Percentiles rank a stretch among this genome's conserved stretches.
Evolutionary conservation across 1,140 invertebrate species (phyloP).

Genomic region (Calephelis virginiensis): DNA sequence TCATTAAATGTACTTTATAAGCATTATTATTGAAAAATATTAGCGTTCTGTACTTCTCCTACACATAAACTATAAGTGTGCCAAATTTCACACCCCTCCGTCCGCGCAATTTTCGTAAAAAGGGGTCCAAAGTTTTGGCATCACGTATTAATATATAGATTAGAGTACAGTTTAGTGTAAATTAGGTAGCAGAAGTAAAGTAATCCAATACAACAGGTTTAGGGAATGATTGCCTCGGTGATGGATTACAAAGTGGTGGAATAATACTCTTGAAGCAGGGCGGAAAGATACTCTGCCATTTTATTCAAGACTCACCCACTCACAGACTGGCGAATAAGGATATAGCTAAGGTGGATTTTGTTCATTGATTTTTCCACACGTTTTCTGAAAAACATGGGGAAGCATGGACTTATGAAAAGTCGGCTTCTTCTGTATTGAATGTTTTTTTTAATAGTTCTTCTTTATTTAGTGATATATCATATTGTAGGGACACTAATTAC

Average conservation of each 20-base stretch:
- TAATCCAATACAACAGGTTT: slow-evolving; percentile 39
- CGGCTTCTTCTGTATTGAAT: no score
- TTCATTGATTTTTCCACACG: slow-evolving; percentile 16
- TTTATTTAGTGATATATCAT: no score
- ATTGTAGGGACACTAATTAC: not conserved
- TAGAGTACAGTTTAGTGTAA: not conserved
- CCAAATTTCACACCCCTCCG: no score
- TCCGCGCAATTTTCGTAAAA: no score
- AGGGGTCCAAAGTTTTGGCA: no score
- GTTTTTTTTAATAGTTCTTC: no score
- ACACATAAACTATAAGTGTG: no score
- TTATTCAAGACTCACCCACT: slow-evolving; percentile 79
- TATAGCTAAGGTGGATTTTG: slow-evolving; percentile 75
- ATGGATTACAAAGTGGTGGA: slow-evolving; percentile 84
- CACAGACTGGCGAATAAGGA: slow-evolving; percentile 79
- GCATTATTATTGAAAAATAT: no score
- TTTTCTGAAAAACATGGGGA: not conserved
- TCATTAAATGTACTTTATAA: no score
- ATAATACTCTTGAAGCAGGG: slow-evolving; percentile 78
- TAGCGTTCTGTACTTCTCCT: no score
- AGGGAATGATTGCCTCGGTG: slow-evolving; percentile 62
- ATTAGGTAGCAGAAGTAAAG: not conserved
- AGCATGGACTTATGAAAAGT: no score
- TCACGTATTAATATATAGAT: no score
- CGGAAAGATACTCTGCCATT: slow-evolving; percentile 75